Percentiles rank a stretch among this genome's conserved stretches.
These are phyloP conservation scores for Drosophila rhopaloa DNA, from an alignment of 1,140 invertebrate species.

Conservation along the genomic window DNA sequence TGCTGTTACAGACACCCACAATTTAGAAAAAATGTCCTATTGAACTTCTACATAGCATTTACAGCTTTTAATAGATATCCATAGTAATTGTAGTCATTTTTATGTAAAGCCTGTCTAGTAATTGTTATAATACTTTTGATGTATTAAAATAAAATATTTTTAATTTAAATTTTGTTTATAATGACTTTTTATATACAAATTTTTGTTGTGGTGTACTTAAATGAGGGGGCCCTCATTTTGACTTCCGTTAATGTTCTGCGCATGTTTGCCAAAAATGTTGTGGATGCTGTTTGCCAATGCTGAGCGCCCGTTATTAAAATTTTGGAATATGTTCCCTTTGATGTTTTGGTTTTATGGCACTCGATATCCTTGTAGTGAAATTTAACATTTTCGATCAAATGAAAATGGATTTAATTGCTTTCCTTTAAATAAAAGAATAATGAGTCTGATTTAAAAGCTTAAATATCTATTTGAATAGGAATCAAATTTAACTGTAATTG, in stretches of 20 bases:
- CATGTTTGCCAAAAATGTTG: conserved; percentile 12
- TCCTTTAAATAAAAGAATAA: not conserved
- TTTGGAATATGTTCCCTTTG: conserved; percentile 7
- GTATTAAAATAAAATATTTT: not conserved
- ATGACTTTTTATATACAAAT: not conserved
- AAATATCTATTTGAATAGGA: too few species aligned
- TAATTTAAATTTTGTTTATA: too few species aligned
- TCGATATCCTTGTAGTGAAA: not conserved
- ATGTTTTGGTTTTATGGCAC: conserved; percentile 3
- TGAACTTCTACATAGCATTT: too few species aligned
- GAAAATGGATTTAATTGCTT: not conserved
- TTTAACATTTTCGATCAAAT: not conserved
- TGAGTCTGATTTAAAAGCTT: too few species aligned
- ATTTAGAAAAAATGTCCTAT: not conserved
- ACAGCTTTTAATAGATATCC: too few species aligned
- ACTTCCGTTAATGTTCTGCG: conserved; percentile 9
- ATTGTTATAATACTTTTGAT: too few species aligned
- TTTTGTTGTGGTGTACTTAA: not conserved
- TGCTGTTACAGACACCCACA: not conserved
- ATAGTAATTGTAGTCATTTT: too few species aligned
- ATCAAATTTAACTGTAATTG: too few species aligned
- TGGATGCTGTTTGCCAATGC: not conserved
- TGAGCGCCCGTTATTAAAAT: conserved; percentile 4
- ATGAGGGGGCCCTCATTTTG: not conserved
- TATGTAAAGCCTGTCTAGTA: too few species aligned